phyloP scores from a whole-genome alignment of 2,797 vertebrate species.

The Thalassophryne amazonica region DNA sequence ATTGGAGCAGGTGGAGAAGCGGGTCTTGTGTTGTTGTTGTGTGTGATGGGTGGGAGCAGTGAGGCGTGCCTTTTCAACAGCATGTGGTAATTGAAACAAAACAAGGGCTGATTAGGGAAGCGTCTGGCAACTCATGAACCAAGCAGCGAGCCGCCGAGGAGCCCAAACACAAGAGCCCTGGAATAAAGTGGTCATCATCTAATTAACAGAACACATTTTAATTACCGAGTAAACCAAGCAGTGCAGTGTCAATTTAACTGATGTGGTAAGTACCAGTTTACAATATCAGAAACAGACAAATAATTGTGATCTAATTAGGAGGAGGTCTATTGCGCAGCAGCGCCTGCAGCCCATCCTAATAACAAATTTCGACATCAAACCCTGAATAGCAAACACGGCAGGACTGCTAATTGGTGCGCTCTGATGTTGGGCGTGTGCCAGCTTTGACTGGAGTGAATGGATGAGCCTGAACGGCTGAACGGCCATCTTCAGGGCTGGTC shows the following conservation, averaged over 20 bases:
- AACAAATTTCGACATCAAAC: constrained; percentile 99
- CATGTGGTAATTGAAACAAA: constrained; percentile 99
- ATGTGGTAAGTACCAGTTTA: constrained; percentile 99
- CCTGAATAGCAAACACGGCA: constrained; percentile 97
- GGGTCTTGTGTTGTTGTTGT: constrained; percentile 84
- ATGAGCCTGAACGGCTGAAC: constrained; percentile 88
- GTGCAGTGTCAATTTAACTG: constrained; percentile 99
- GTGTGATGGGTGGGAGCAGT: constrained; percentile 63
- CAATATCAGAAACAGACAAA: constrained; percentile 99
- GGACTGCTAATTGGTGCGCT: constrained; percentile 96
- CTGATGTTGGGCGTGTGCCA: constrained; percentile 97
- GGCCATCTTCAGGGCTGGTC: no score
- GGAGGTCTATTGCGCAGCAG: constrained; percentile 98
- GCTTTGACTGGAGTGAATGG: constrained; percentile 92
- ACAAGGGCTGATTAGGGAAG: constrained; percentile 99
- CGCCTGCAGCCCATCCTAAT: constrained; percentile 98
- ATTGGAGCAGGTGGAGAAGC: constrained; percentile 83
- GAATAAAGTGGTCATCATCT: constrained; percentile 99
- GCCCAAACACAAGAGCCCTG: constrained; percentile 97
- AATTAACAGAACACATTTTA: constrained; percentile 99
- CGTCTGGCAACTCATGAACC: constrained; percentile 99
- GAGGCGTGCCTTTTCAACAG: constrained; percentile 98
- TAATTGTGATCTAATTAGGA: constrained; percentile 99
- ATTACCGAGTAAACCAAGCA: constrained; percentile 99
- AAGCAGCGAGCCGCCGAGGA: constrained; percentile 90